Evolutionary conservation across 1,140 invertebrate genomes (phyloP).

Genomic region (Trachelipus rathkii): DNA sequence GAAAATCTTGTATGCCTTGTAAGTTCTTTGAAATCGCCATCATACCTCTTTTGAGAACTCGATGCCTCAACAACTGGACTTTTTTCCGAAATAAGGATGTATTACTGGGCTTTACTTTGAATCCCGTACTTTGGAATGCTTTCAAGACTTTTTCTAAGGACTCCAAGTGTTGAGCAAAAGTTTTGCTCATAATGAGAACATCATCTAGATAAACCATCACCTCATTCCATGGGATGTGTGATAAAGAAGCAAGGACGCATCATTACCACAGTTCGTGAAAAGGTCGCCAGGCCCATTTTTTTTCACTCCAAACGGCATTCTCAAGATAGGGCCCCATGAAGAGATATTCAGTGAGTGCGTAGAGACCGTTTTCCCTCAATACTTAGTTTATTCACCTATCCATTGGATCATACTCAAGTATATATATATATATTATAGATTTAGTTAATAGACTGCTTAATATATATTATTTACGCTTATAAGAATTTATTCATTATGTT

Average conservation of each 20-base stretch:
- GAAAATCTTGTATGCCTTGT: background rate
- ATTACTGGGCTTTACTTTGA: background rate
- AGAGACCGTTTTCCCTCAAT: slow-evolving; percentile 20
- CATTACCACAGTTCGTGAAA: background rate
- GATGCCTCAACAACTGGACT: background rate
- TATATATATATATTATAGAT: too few relatives aligned
- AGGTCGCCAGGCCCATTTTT: background rate
- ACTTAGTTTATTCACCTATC: too few relatives aligned
- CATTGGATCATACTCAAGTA: too few relatives aligned
- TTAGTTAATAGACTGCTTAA: too few relatives aligned
- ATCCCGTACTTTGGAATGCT: background rate
- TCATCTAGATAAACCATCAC: background rate
- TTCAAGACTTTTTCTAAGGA: background rate
- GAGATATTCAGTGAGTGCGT: background rate
- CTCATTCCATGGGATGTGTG: background rate
- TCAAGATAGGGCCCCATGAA: slow-evolving; percentile 4
- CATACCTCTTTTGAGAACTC: background rate
- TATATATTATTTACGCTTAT: too few relatives aligned
- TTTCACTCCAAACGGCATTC: slow-evolving; percentile 26
- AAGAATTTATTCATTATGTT: too few relatives aligned
- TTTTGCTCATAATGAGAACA: background rate
- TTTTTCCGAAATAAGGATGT: background rate
- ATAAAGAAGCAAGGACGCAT: background rate
- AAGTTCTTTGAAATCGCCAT: background rate
- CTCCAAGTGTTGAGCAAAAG: background rate